Conservation (phyloP, 2,113 vertebrate genomes). For the Turnix velox region DNA sequence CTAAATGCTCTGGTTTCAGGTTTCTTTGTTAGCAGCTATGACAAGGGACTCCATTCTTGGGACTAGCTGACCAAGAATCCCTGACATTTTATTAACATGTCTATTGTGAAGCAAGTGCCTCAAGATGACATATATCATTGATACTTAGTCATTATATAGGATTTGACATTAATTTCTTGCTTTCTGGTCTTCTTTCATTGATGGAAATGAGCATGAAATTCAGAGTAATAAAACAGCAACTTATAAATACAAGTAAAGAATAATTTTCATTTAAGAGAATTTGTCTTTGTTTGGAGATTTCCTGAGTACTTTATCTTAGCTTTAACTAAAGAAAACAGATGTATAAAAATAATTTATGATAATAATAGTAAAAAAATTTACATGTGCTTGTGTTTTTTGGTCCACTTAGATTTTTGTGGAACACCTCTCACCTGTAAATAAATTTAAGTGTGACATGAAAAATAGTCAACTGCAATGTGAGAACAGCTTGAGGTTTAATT, state of each 20-base stretch:
- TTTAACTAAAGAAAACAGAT: background rate
- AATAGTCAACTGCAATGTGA: background rate
- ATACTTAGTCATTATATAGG: background rate
- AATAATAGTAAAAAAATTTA: background rate
- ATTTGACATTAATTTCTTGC: background rate
- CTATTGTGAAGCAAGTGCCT: background rate
- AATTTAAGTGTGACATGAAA: background rate
- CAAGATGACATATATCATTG: background rate
- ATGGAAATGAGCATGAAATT: background rate
- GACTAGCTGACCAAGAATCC: background rate
- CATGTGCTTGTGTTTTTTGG: background rate
- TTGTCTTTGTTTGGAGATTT: background rate
- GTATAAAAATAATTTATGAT: background rate
- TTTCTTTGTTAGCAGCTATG: background rate
- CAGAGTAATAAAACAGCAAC: background rate
- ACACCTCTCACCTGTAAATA: background rate
- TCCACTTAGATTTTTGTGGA: background rate
- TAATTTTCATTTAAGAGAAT: background rate
- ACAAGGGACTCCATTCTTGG: background rate
- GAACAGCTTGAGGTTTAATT: background rate
- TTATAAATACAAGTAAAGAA: background rate
- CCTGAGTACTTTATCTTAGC: background rate
- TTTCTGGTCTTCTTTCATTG: background rate
- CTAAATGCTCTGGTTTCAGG: too few species aligned
- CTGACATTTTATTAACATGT: background rate